Percentiles rank a stretch among this genome's conserved stretches.
These are phyloP conservation scores for Biston betularia DNA, from an alignment of 2,888 invertebrate species.

Conservation along the genomic window DNA sequence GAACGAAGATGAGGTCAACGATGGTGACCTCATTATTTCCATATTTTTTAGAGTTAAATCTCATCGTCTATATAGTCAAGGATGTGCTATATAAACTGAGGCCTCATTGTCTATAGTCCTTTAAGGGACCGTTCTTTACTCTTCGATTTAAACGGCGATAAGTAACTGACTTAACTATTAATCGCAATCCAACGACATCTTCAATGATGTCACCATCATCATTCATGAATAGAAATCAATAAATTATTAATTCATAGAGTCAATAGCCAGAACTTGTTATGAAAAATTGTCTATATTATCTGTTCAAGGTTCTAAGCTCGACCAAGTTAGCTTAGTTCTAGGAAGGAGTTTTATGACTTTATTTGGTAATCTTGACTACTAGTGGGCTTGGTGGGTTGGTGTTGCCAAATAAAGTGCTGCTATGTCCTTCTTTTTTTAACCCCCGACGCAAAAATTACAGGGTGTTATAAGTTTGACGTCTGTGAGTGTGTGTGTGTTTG, in stretches of 20 bases:
- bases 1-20: no score
- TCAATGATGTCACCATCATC: conserved; percentile 41
- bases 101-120: no score
- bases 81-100: no score
- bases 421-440: neutral
- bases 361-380: conserved; percentile 22
- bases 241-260: conserved; percentile 32
- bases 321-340: conserved; percentile 16
- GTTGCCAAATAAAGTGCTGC: neutral
- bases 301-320: conserved; percentile 25
- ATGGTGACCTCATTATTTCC: no score
- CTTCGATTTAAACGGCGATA: conserved; percentile 4
- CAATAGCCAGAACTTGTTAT: conserved; percentile 29
- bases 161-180: conserved; percentile 10
- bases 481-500: no score
- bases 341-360: conserved; percentile 24
- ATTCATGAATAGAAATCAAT: conserved; percentile 28
- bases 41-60: no score
- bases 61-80: no score
- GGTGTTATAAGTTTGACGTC: neutral
- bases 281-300: conserved; percentile 19
- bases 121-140: neutral
- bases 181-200: conserved; percentile 5
- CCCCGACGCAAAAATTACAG: neutral
- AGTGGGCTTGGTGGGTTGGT: conserved; percentile 11